Evolutionary conservation across 2,797 vertebrate species (phyloP).

Genomic region (Betta splendens): DNA sequence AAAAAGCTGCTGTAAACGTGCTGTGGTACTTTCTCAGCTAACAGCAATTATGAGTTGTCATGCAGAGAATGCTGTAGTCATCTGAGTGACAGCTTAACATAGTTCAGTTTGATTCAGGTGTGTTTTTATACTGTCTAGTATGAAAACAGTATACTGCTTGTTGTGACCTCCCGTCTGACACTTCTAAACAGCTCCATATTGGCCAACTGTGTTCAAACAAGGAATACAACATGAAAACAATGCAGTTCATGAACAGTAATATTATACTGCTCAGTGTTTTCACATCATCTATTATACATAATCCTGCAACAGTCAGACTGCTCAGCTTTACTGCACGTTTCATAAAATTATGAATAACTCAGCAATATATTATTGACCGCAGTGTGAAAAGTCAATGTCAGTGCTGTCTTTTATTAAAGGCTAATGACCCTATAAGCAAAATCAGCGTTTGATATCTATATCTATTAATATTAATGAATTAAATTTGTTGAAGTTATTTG

Average conservation of each 20-base stretch:
- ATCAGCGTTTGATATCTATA: too few species aligned
- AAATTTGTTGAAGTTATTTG: too few species aligned
- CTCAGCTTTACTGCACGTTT: background rate
- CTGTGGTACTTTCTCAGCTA: background rate
- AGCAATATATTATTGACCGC: background rate
- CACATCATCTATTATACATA: background rate
- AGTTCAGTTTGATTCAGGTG: slow-evolving; percentile 7
- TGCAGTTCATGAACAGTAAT: background rate
- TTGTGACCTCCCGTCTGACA: background rate
- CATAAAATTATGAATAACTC: background rate
- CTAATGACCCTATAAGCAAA: too few species aligned
- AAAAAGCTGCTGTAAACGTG: slow-evolving; percentile 2
- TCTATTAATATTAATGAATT: too few species aligned
- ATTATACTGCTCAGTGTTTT: too few species aligned
- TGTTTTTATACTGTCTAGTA: slow-evolving; percentile 9
- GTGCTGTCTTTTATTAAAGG: too few species aligned
- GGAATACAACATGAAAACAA: background rate
- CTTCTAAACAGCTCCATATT: background rate
- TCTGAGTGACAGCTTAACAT: background rate
- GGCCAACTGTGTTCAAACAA: background rate
- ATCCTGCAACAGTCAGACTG: slow-evolving; percentile 1
- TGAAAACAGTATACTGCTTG: background rate
- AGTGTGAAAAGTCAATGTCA: too few species aligned
- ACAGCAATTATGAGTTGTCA: background rate
- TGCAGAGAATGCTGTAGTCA: background rate